phyloP scores from a whole-genome alignment of 2,797 vertebrate species.

The Hafferia zeledoni region DNA sequence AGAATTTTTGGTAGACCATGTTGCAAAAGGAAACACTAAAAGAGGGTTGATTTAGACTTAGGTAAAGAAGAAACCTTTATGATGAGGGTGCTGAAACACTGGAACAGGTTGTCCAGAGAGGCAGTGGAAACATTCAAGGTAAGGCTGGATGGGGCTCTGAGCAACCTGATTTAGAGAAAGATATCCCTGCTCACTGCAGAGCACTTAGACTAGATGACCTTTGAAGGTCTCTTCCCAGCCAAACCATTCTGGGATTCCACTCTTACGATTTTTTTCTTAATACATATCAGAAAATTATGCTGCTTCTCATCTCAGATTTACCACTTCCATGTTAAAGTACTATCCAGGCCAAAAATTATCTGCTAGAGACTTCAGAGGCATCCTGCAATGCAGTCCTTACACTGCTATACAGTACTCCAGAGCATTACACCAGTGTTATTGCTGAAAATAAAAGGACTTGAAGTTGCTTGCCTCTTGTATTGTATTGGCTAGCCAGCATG shows the following conservation, averaged over 20 bases:
- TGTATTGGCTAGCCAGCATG: neutral
- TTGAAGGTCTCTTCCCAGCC: neutral
- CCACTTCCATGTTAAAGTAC: neutral
- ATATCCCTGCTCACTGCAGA: neutral
- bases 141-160: neutral
- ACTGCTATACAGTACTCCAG: neutral
- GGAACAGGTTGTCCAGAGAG: neutral
- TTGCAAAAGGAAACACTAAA: neutral
- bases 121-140: neutral
- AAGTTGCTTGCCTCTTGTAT: neutral
- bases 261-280: neutral
- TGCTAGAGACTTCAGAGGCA: neutral
- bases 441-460: neutral
- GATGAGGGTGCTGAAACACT: neutral
- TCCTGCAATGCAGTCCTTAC: neutral
- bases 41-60: neutral
- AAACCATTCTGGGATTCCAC: neutral
- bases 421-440: fast-evolving
- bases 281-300: neutral
- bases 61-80: neutral
- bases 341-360: neutral
- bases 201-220: neutral
- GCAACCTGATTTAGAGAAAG: neutral
- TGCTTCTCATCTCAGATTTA: neutral
- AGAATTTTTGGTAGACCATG: neutral